phyloP scores from a whole-genome alignment of 2,888 invertebrate species.

The Leptopilina myrica region DNA sequence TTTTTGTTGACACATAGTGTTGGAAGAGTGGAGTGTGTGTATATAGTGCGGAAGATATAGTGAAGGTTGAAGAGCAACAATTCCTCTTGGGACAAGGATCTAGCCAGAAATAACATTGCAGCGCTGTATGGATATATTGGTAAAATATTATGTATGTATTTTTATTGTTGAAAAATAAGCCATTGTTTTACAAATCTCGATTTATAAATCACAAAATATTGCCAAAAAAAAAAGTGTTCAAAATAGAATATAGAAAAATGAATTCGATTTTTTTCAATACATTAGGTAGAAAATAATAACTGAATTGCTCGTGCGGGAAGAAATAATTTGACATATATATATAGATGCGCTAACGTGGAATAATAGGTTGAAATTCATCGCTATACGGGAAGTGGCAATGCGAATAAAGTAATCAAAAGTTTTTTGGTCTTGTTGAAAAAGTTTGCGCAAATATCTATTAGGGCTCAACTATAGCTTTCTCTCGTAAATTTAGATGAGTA shows the following conservation, averaged over 20 bases:
- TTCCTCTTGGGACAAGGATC: conserved; percentile 4
- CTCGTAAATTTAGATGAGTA: conserved; percentile 25
- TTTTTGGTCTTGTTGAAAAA: conserved; percentile 7
- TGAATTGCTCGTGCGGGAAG: no score
- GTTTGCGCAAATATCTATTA: conserved; percentile 17
- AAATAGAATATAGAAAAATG: no score
- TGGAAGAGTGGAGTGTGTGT: neutral
- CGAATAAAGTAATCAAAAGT: conserved; percentile 3
- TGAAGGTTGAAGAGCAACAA: neutral
- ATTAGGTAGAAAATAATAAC: no score
- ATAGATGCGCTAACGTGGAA: neutral
- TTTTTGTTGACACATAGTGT: neutral
- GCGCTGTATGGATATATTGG: neutral
- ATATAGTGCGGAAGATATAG: neutral
- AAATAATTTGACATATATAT: neutral
- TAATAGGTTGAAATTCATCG: neutral
- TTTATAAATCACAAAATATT: neutral
- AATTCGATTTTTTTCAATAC: no score
- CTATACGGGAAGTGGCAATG: neutral
- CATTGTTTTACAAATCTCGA: neutral
- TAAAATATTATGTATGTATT: conserved; percentile 21
- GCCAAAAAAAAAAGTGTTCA: no score
- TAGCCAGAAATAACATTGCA: conserved; percentile 8
- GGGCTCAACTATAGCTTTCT: conserved; percentile 6
- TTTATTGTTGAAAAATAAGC: neutral